Evolutionary conservation across 2,888 invertebrate genomes (phyloP).

Genomic region (Thera obeliscata): DNA sequence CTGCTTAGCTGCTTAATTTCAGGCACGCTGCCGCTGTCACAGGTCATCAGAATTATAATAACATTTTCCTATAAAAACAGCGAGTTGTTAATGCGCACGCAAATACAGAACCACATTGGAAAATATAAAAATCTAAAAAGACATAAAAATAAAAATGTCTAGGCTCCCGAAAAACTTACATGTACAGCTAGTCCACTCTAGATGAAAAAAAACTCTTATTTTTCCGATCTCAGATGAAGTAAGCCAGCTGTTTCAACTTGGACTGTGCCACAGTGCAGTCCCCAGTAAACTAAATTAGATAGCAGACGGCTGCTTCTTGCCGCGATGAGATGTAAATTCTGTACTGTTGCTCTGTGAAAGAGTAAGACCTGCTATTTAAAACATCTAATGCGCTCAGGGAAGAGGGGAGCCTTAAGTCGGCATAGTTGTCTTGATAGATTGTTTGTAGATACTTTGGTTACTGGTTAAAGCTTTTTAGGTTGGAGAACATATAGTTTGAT

Average conservation of each 20-base stretch:
- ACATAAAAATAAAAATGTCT: too few species aligned
- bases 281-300: slow-evolving; percentile 60
- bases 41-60: too few species aligned
- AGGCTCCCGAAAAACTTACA: too few species aligned
- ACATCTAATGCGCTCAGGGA: slow-evolving; percentile 26
- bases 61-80: too few species aligned
- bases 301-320: slow-evolving; percentile 50
- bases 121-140: too few species aligned
- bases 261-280: slow-evolving; percentile 42
- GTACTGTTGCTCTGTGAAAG: slow-evolving; percentile 48
- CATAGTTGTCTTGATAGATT: slow-evolving; percentile 18
- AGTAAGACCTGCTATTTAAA: slow-evolving; percentile 35
- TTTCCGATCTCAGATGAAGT: background rate
- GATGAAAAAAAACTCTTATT: too few species aligned
- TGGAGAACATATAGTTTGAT: too few species aligned
- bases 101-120: too few species aligned
- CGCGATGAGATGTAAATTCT: slow-evolving; percentile 59
- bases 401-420: slow-evolving; percentile 7
- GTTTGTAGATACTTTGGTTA: background rate
- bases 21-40: too few species aligned
- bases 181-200: slow-evolving; percentile 3
- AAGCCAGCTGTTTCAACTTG: background rate
- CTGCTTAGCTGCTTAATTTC: too few species aligned
- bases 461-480: too few species aligned
- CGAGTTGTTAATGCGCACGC: too few species aligned